These are phyloP conservation scores for Ploceus nigricollis DNA, from an alignment of 2,113 vertebrate genomes.

Conservation along the genomic window DNA sequence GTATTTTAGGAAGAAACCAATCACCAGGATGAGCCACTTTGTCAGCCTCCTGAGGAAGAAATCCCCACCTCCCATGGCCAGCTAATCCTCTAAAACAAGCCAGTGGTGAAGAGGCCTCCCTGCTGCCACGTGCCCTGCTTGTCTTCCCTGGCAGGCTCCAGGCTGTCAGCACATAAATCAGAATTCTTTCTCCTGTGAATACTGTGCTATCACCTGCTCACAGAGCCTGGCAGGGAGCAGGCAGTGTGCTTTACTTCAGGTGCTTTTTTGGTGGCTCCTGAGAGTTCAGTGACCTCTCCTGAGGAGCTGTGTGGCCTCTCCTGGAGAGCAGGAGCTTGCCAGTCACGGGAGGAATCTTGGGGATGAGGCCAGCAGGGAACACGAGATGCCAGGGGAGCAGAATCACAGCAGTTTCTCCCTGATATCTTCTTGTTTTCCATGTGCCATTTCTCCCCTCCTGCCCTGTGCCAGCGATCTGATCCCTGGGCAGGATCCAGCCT, in stretches of 20 bases:
- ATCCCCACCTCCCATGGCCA: not conserved
- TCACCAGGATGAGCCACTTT: constrained; percentile 17
- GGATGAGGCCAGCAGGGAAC: not conserved
- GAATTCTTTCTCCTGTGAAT: not conserved
- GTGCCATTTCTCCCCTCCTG: not conserved
- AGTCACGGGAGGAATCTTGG: not conserved
- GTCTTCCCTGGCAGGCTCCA: not conserved
- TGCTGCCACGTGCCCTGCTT: not conserved
- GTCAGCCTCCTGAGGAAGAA: constrained; percentile 11
- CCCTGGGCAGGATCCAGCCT: not conserved
- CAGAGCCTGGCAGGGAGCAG: not conserved
- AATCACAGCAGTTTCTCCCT: not conserved
- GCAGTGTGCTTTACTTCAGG: not conserved
- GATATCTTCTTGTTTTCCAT: not conserved
- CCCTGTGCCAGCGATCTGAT: not conserved
- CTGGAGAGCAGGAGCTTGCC: not conserved
- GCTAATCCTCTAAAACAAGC: not conserved
- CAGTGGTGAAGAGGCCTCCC: not conserved
- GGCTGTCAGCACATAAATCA: not conserved
- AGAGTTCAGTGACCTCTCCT: not conserved
- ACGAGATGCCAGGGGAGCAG: not conserved
- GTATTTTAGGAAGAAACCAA: constrained; percentile 36
- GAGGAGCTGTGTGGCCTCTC: not conserved
- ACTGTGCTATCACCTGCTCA: not conserved
- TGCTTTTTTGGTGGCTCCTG: not conserved